Base-by-base conservation (phyloP, 2,888 invertebrate genomes). In the Cenopis cana region DNA sequence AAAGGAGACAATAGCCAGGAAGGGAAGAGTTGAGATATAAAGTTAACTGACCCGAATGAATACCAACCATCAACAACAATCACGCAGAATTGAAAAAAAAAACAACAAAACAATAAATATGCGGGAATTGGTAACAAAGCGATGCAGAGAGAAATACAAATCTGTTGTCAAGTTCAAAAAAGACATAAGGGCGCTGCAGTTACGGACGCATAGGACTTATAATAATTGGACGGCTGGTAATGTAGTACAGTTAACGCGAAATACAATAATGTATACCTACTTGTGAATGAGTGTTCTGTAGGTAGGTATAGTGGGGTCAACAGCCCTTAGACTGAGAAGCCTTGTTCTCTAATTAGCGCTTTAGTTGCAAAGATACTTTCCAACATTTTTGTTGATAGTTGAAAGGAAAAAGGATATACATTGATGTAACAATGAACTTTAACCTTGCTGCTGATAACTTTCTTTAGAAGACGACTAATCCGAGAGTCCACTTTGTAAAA, bases 41-140 rank as follows among this genome's bases (percentile, higher is more conserved):
- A 85, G 86, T 87, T 84, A 85, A 86, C 82, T 85, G 87, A 86
- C 85, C 86, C 81, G 80, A 70, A 81, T 82, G 85, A 86, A 82
- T 86, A 84, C 85, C 79, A 70, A 72, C 57, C 73, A 77, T 79
- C 80, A 80, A 78, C 73, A 75, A 78, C 85, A 88, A 85, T 85
- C 87, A 83, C 82, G 83, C 79, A 80, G 72, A 76, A 76, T 75
- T 76, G 71, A 76, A 78, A 80, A 81, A 77, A 79, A 69, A n/a
- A n/a, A n/a, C n/a, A n/a, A n/a, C n/a, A n/a, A n/a, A 78, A 84
- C 79, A 81, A 81, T 84, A 82, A 82, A 80, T 75, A 54, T 41
- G 64, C 54, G 54, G 41, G 65, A 55, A 65, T 17, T 57, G 36
- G 20, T 41, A 46, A 55, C 55, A 52, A 52, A 60, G 49, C 24